A percentile compares a stretch with the other conserved stretches of the same genome.
Conservation (phyloP, 2,113 vertebrate genomes). For the Cnemophilus loriae region DNA sequence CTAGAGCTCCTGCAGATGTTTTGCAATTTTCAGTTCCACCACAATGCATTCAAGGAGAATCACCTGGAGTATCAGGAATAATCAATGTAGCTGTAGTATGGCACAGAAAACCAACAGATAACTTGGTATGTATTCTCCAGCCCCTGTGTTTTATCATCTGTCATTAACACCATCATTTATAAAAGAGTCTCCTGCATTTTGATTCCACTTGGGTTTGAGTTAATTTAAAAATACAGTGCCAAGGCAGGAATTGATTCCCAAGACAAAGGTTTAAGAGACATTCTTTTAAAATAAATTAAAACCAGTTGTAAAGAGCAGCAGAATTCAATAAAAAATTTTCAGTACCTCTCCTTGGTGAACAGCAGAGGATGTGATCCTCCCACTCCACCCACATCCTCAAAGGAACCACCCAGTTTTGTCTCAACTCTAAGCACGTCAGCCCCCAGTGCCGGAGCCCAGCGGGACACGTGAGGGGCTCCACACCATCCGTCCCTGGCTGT, state of each 20-base stretch:
- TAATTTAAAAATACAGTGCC: neutral
- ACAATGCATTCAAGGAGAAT: neutral
- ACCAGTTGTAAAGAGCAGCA: neutral
- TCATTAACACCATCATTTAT: neutral
- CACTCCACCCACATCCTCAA: neutral
- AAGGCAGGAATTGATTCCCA: neutral
- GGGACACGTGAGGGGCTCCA: rapidly evolving
- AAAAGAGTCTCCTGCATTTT: neutral
- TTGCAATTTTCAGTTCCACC: neutral
- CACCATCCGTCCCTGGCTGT: rapidly evolving
- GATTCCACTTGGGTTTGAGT: neutral
- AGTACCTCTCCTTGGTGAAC: neutral
- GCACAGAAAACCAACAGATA: neutral
- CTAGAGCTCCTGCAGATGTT: neutral
- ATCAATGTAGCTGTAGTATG: neutral
- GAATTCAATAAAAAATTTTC: neutral
- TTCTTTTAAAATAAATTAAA: neutral
- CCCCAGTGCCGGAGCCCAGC: rapidly evolving
- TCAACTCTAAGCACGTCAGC: rapidly evolving
- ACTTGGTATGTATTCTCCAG: neutral
- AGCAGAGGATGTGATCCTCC: neutral
- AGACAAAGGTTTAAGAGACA: neutral
- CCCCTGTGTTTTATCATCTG: neutral
- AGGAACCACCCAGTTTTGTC: neutral
- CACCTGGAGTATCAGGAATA: neutral